A percentile compares a stretch with the other conserved stretches of the same genome.
These are phyloP conservation scores for Malthinus seriepunctatus DNA, from an alignment of 2,888 invertebrate species.

Conservation along the genomic window DNA sequence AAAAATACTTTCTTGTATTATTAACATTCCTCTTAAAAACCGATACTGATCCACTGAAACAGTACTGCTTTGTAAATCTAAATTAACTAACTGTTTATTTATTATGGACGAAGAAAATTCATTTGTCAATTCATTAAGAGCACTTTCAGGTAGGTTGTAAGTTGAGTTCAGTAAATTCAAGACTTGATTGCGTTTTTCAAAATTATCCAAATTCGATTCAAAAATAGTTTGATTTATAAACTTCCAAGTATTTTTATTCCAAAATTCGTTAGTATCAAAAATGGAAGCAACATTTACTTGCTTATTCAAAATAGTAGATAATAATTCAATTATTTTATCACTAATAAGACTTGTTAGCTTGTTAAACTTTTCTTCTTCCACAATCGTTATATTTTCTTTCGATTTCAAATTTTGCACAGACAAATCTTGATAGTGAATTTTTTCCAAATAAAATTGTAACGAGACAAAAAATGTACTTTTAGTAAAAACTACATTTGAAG, in stretches of 20 bases:
- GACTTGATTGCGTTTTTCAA: constrained; percentile 8
- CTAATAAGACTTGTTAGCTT: constrained; percentile 17
- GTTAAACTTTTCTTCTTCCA: constrained; percentile 36
- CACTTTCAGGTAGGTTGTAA: not conserved
- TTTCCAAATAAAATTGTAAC: constrained; percentile 39
- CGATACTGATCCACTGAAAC: constrained; percentile 40
- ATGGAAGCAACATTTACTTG: constrained; percentile 5
- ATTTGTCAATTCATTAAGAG: constrained; percentile 13
- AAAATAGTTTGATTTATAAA: constrained; percentile 38
- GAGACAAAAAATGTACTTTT: constrained; percentile 30
- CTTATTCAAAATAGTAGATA: constrained; percentile 9
- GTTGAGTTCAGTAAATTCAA: constrained; percentile 23
- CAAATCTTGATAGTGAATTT: constrained; percentile 7
- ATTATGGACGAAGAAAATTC: constrained; percentile 28
- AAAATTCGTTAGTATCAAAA: constrained; percentile 22
- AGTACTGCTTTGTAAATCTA: constrained; percentile 35
- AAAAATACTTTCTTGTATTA: constrained; percentile 32
- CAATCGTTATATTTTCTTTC: constrained; percentile 25
- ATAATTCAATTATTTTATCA: constrained; percentile 14
- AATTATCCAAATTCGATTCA: constrained; percentile 27
- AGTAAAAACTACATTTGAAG: constrained; percentile 6
- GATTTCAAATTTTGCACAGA: constrained; percentile 32
- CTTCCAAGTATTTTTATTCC: constrained; percentile 34
- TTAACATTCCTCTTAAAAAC: constrained; percentile 41
- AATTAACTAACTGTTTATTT: constrained; percentile 22